These are phyloP conservation scores for Archips crataeganus DNA, from an alignment of 2,888 invertebrate genomes.

Conservation along the genomic window DNA sequence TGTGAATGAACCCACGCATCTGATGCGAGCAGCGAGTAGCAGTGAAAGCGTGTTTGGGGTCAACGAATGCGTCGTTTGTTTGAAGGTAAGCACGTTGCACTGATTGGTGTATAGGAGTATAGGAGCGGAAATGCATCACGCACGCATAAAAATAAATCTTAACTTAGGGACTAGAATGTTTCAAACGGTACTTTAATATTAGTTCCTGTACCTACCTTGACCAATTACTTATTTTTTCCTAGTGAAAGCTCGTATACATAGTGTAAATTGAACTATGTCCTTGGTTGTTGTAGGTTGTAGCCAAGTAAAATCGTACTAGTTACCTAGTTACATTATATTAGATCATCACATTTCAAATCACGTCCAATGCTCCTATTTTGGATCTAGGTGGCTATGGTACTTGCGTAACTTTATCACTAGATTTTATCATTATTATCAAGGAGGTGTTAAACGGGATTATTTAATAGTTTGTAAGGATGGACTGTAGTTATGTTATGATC, in stretches of 20 bases:
- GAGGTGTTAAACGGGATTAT: conserved; percentile 1
- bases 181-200: too few species aligned
- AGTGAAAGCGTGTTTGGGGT: conserved; percentile 19
- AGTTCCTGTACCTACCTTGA: background rate
- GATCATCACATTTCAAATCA: background rate
- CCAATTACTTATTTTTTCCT: background rate
- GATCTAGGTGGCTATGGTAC: background rate
- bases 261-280: background rate
- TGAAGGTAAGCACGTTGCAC: conserved; percentile 4
- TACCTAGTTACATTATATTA: background rate
- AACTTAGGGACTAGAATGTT: too few species aligned
- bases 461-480: background rate
- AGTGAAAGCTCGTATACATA: background rate
- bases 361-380: background rate
- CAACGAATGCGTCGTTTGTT: conserved; percentile 13
- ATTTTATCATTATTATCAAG: background rate
- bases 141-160: background rate
- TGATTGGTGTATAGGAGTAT: conserved; percentile 8
- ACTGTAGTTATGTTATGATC: background rate
- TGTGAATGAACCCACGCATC: conserved; percentile 17
- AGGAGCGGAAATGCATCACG: background rate
- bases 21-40: background rate
- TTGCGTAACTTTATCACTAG: background rate
- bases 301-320: background rate
- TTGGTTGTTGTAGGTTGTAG: background rate